Base-by-base conservation (phyloP, 2,113 vertebrate genomes). In the Raja brachyura region DNA sequence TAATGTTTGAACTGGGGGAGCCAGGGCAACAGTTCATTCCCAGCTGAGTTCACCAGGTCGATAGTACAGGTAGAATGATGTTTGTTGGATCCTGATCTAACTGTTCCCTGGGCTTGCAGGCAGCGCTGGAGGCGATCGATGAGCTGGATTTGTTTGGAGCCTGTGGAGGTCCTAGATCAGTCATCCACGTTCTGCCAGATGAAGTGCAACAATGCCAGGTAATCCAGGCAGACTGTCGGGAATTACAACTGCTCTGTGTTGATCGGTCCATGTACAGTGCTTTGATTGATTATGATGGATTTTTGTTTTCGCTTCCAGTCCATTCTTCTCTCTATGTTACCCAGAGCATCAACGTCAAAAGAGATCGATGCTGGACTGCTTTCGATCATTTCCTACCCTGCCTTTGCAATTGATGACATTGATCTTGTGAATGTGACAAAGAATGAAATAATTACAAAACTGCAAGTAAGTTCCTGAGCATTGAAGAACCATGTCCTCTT, bases 141-240 rank as follows among this genome's bases (percentile, higher is more conserved):
- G 99, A 99, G 95, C 95, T 99, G 94, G 98, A 99, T 95, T 97
- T 99, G 93, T 99, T 99, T 95, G 99, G 99, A 93, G 98, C 97
- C 79, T 97, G 98, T 0, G 98, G 99, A 94, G 98, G 98, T 70
- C 98, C 98, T 0, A 98, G 97, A 94, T 99, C 99, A 16, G 98
- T 99, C 94, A 99, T 99, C 95, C 99, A 99, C 4, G 99, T 99
- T 94, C 95, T 99, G 61, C 98, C 99, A 2, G 98, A 99, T 93
- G 99, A 99, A 94, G 98, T 99, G 1, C 97, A 99, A 93, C 99
- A 99, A 83, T 99, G 99, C 94, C 98, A 99, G 98, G 99, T 99
- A 97, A 95, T 93, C 25, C 4, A 18, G 75, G 18, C 25, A 18
- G 33, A 73, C 0, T 78, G 33, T 3, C 31, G 61, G 59, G 31